Percentiles rank a stretch among this genome's conserved stretches.
Conservation (phyloP, 2,888 invertebrate species). For the Minunthozetes semirufus region DNA sequence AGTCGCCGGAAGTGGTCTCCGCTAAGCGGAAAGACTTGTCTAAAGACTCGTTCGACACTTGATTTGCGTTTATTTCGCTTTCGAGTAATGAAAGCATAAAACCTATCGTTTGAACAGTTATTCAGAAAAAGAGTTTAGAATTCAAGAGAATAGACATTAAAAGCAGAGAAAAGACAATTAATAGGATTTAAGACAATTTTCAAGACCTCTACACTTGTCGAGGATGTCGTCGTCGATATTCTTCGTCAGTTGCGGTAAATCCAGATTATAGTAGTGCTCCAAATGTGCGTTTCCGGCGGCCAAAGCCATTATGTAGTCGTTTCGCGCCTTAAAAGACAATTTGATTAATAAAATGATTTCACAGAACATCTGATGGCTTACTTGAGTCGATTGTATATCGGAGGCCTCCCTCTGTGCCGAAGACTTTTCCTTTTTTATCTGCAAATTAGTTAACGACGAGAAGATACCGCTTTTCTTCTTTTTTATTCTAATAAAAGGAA, state of each 20-base stretch:
- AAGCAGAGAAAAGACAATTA: neutral
- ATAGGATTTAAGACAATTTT: neutral
- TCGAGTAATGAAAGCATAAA: slow-evolving; percentile 35
- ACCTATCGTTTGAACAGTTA: neutral
- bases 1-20: slow-evolving; percentile 31
- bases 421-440: slow-evolving; percentile 39
- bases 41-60: slow-evolving; percentile 23
- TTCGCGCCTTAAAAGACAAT: slow-evolving; percentile 59
- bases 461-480: slow-evolving; percentile 39
- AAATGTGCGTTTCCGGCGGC: slow-evolving; percentile 90
- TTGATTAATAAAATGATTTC: neutral
- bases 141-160: neutral
- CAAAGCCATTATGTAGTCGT: slow-evolving; percentile 84
- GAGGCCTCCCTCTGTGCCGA: slow-evolving; percentile 71
- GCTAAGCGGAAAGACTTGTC: neutral
- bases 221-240: slow-evolving; percentile 44
- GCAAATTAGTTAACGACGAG: slow-evolving; percentile 38
- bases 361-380: neutral
- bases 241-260: slow-evolving; percentile 77
- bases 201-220: slow-evolving; percentile 37
- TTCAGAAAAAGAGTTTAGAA: neutral
- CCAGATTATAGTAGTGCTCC: slow-evolving; percentile 79
- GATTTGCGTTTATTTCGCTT: slow-evolving; percentile 32
- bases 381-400: slow-evolving; percentile 76
- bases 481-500: slow-evolving; percentile 57